These are phyloP conservation scores for Pammene fasciana DNA, from an alignment of 2,888 invertebrate species.

Conservation along the genomic window DNA sequence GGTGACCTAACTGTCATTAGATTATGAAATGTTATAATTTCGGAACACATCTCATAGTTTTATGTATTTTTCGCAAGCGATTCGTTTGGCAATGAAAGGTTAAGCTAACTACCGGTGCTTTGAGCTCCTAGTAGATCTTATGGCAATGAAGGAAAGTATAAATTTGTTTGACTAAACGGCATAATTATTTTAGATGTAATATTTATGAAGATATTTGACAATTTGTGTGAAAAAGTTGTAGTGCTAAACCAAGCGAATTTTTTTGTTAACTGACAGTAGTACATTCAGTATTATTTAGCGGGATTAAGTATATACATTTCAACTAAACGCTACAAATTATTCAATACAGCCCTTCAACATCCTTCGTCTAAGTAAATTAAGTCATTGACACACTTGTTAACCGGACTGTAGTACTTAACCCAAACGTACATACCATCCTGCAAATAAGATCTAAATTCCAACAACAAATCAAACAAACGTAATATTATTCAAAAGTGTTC, in stretches of 20 bases:
- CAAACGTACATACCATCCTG: slow-evolving; percentile 48
- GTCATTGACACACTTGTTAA: slow-evolving; percentile 67
- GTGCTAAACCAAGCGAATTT: slow-evolving; percentile 20
- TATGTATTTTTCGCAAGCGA: slow-evolving; percentile 34
- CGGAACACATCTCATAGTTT: slow-evolving; percentile 26
- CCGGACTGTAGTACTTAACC: slow-evolving; percentile 50
- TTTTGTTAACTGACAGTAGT: too few species aligned
- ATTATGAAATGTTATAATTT: slow-evolving; percentile 40
- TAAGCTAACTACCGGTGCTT: neutral
- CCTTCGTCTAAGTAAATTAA: slow-evolving; percentile 59
- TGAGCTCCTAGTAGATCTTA: neutral
- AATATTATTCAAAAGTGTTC: neutral
- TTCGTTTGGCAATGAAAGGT: slow-evolving; percentile 34
- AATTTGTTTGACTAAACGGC: neutral
- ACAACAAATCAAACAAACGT: neutral
- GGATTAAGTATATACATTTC: neutral
- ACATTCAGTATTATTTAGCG: too few species aligned
- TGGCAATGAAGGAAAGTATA: neutral
- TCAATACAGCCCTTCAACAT: slow-evolving; percentile 48
- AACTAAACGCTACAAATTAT: slow-evolving; percentile 19
- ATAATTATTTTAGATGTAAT: neutral
- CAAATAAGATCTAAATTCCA: slow-evolving; percentile 2
- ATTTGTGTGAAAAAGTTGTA: neutral
- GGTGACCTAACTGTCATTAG: slow-evolving; percentile 30
- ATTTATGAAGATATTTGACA: slow-evolving; percentile 9